phyloP scores from a whole-genome alignment of 2,797 vertebrate genomes.

The Sparus aurata region DNA sequence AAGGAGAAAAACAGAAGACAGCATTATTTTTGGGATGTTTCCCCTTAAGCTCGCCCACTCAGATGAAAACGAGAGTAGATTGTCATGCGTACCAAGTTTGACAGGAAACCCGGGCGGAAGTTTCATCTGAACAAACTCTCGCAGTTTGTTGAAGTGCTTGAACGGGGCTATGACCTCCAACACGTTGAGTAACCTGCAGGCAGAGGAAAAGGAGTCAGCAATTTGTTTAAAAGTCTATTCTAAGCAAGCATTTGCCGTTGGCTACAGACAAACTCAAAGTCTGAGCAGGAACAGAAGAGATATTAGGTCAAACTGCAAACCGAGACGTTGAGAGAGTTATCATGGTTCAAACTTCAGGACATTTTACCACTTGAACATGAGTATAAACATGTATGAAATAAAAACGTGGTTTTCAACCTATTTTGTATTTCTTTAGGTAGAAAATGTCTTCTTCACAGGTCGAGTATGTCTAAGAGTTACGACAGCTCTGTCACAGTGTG shows the following conservation, averaged over 20 bases:
- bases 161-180: constrained; percentile 97
- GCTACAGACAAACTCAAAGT: background rate
- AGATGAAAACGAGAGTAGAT: background rate
- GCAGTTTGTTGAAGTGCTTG: constrained; percentile 99
- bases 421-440: background rate
- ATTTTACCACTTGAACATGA: too few species aligned
- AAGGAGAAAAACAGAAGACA: constrained; percentile 28
- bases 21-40: background rate
- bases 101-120: constrained; percentile 98
- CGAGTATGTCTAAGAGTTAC: too few species aligned
- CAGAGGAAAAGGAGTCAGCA: constrained; percentile 23
- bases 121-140: constrained; percentile 99
- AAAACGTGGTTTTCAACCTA: too few species aligned
- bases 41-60: background rate
- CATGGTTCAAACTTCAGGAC: too few species aligned
- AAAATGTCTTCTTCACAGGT: background rate
- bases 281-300: constrained; percentile 7
- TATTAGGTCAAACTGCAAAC: too few species aligned
- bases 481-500: background rate
- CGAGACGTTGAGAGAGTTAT: too few species aligned
- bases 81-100: constrained; percentile 89
- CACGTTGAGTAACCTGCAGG: constrained; percentile 93
- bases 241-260: background rate
- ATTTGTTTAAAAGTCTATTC: background rate
- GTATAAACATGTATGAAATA: too few species aligned